phyloP scores from a whole-genome alignment of 1,140 invertebrate genomes.

The Drosophila insularis region DNA sequence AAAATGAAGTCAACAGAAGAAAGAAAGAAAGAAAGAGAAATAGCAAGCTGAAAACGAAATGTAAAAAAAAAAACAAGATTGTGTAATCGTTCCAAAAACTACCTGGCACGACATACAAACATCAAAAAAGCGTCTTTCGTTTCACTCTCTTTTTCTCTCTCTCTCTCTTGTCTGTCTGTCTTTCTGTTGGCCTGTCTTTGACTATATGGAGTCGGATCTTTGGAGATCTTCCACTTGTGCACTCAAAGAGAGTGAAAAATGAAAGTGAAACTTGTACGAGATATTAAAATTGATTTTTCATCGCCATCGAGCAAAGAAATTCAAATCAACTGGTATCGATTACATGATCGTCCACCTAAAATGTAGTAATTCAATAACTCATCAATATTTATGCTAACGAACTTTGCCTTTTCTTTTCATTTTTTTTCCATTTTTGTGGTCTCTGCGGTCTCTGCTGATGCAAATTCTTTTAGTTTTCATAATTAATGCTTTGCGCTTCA shows the following conservation, averaged over 20 bases:
- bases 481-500: slow-evolving; percentile 35
- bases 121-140: slow-evolving; percentile 67
- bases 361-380: slow-evolving; percentile 13
- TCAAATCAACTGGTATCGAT: slow-evolving; percentile 45
- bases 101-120: slow-evolving; percentile 75
- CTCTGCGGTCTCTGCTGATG: slow-evolving; percentile 19
- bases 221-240: slow-evolving; percentile 52
- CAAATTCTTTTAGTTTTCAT: slow-evolving; percentile 56
- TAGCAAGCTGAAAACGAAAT: slow-evolving; percentile 43
- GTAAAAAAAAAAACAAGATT: slow-evolving; percentile 58
- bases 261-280: slow-evolving; percentile 66
- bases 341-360: slow-evolving; percentile 46
- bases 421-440: slow-evolving; percentile 16
- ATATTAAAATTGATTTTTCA: slow-evolving; percentile 52
- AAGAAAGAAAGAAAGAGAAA: slow-evolving; percentile 18
- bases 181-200: slow-evolving; percentile 35
- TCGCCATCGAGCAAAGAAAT: slow-evolving; percentile 49
- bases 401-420: background rate
- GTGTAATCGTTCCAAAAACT: slow-evolving; percentile 75
- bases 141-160: slow-evolving; percentile 3
- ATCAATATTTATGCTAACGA: slow-evolving; percentile 37
- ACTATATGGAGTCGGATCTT: background rate
- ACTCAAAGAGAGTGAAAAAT: slow-evolving; percentile 55
- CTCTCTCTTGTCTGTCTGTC: no score
- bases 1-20: slow-evolving; percentile 23